Evolutionary conservation across 1,140 invertebrate species (phyloP).

Genomic region (Drosophila kikkawai): DNA sequence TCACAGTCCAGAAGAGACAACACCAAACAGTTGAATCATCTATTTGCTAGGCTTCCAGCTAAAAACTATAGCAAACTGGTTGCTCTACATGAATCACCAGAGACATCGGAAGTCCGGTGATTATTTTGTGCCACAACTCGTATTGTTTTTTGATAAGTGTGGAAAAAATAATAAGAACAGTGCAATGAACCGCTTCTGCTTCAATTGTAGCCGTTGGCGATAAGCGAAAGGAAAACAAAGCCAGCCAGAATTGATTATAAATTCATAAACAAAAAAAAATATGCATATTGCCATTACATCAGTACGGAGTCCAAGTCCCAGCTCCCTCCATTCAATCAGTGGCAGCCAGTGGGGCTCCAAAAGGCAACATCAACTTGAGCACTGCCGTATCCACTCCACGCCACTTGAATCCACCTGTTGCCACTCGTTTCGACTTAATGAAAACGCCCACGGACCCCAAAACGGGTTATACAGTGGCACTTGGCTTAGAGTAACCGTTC

Average conservation of each 20-base stretch:
- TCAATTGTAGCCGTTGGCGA: slow-evolving; percentile 4
- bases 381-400: slow-evolving; percentile 22
- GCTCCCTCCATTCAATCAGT: slow-evolving; percentile 16
- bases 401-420: slow-evolving; percentile 56
- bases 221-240: slow-evolving; percentile 39
- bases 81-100: slow-evolving; percentile 42
- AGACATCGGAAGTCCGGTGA: slow-evolving; percentile 55
- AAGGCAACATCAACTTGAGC: slow-evolving; percentile 26
- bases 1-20: slow-evolving; percentile 18
- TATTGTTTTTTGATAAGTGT: slow-evolving; percentile 27
- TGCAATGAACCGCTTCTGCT: slow-evolving; percentile 37
- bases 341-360: slow-evolving; percentile 43
- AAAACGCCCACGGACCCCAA: slow-evolving; percentile 47
- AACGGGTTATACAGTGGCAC: slow-evolving; percentile 46
- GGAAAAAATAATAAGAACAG: slow-evolving; percentile 28
- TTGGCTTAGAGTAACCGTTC: background rate
- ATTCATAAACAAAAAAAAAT: slow-evolving; percentile 5
- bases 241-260: slow-evolving; percentile 24
- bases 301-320: slow-evolving; percentile 21
- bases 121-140: slow-evolving; percentile 5
- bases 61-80: slow-evolving; percentile 37
- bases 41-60: slow-evolving; percentile 19
- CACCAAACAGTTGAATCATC: slow-evolving; percentile 49
- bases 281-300: slow-evolving; percentile 44
- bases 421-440: slow-evolving; percentile 51